Conservation (phyloP, 2,888 invertebrate species). For the Byasa hedistus region DNA sequence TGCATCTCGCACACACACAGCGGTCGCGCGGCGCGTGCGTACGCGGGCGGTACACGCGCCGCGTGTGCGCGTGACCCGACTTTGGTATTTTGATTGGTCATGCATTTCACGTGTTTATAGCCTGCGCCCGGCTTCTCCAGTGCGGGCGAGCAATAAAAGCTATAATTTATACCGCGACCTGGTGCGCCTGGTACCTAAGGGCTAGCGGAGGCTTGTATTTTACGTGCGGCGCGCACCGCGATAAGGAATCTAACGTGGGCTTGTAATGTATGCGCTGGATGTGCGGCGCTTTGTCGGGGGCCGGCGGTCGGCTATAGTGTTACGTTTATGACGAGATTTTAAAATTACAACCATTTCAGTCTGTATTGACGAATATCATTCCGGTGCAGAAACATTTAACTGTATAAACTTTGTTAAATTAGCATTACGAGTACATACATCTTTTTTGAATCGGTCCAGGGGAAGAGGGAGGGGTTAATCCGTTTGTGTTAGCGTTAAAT, state of each 20-base stretch:
- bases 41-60: constrained; percentile 13
- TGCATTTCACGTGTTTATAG: constrained; percentile 79
- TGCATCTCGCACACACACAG: constrained; percentile 58
- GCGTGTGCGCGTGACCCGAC: constrained; percentile 56
- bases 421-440: too few species aligned
- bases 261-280: constrained; percentile 21
- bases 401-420: too few species aligned
- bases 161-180: constrained; percentile 64
- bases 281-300: constrained; percentile 11
- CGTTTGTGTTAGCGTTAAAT: too few species aligned
- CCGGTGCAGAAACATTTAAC: too few species aligned
- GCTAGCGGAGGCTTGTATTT: constrained; percentile 50
- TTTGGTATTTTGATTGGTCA: constrained; percentile 81
- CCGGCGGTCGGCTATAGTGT: too few species aligned
- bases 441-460: too few species aligned
- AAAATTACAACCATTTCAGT: too few species aligned
- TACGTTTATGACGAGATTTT: too few species aligned
- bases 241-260: constrained; percentile 28
- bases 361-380: too few species aligned
- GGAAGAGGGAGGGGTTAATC: too few species aligned
- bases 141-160: constrained; percentile 68
- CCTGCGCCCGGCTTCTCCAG: constrained; percentile 56
- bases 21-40: constrained; percentile 28
- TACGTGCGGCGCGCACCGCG: constrained; percentile 36
- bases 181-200: constrained; percentile 52